Conservation (phyloP, 2,888 invertebrate species). For the Alcis repandata region DNA sequence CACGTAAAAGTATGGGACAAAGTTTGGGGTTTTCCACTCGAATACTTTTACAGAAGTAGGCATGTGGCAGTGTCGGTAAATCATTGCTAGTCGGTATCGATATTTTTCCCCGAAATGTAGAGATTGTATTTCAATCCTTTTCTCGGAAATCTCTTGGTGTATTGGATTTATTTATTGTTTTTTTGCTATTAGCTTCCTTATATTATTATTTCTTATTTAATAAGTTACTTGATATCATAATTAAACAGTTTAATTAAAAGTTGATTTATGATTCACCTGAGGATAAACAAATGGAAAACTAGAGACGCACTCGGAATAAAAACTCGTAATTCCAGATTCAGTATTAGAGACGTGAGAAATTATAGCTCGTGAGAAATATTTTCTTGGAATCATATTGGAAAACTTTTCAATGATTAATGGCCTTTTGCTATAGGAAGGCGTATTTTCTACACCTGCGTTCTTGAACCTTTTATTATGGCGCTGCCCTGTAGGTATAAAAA, state of each 20-base stretch:
- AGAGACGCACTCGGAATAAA: not conserved
- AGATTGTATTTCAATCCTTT: not conserved
- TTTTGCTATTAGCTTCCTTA: too few species aligned
- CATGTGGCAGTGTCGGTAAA: not conserved
- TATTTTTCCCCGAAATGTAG: not conserved
- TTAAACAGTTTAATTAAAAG: too few species aligned
- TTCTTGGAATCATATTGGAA: slow-evolving; percentile 2
- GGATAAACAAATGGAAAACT: not conserved
- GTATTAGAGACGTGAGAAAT: not conserved
- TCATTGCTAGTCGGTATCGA: not conserved
- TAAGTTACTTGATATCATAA: too few species aligned
- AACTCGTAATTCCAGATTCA: not conserved
- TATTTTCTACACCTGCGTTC: too few species aligned
- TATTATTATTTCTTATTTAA: too few species aligned
- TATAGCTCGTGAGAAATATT: not conserved
- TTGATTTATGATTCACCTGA: not conserved
- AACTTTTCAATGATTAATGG: not conserved
- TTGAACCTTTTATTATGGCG: too few species aligned
- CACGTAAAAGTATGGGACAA: not conserved
- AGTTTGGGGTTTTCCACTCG: slow-evolving; percentile 3
- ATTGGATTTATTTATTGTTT: not conserved
- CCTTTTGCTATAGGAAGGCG: not conserved
- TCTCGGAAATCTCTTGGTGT: not conserved
- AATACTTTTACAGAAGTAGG: not conserved
- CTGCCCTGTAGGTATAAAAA: too few species aligned